These are phyloP conservation scores for Ovis canadensis DNA, from an alignment of 2,113 vertebrate species.

Conservation along the genomic window DNA sequence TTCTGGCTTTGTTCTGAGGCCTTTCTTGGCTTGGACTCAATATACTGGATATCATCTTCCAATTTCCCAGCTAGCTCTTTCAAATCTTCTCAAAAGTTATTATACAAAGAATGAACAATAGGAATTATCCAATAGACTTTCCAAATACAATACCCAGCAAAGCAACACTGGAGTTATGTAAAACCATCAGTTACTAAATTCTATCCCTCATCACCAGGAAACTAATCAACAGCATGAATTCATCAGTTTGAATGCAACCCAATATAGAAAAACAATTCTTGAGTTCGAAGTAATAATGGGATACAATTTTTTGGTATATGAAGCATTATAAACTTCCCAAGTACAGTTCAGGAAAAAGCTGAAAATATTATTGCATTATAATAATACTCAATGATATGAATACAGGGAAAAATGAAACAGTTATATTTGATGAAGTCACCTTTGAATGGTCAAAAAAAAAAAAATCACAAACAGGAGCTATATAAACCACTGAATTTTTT, in stretches of 20 bases:
- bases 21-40: slow-evolving; percentile 37
- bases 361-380: not conserved
- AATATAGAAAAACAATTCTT: not conserved
- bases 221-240: not conserved
- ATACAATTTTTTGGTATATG: not conserved
- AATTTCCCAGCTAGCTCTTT: slow-evolving; percentile 44
- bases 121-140: not conserved
- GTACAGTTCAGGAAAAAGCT: not conserved
- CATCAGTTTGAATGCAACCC: not conserved
- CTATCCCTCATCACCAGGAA: not conserved
- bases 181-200: not conserved
- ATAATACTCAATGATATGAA: not conserved
- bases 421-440: not conserved
- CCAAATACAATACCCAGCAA: slow-evolving; percentile 9
- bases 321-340: not conserved
- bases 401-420: not conserved
- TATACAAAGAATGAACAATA: slow-evolving; percentile 29
- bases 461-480: not conserved
- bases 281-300: not conserved
- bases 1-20: slow-evolving; percentile 36
- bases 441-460: not conserved
- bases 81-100: slow-evolving; percentile 33
- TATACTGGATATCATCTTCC: not conserved
- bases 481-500: not conserved
- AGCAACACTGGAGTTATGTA: not conserved